Conservation (phyloP, 1,140 invertebrate genomes). For the Fopius arisanus region DNA sequence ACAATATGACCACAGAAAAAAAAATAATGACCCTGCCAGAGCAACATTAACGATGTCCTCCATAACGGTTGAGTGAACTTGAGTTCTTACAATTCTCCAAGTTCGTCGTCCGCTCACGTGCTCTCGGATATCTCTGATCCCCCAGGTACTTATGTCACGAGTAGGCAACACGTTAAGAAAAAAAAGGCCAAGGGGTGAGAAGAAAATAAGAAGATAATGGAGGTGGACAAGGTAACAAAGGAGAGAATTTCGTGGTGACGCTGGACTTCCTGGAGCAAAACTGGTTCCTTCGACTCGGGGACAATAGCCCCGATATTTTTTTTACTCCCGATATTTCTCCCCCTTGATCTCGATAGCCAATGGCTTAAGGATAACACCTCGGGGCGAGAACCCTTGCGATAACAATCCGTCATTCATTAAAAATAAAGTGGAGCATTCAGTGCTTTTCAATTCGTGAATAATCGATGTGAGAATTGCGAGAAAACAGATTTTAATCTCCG, state of each 20-base stretch:
- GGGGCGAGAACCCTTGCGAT: not conserved
- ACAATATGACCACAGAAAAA: not conserved
- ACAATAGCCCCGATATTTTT: slow-evolving; percentile 23
- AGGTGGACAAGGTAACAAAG: not conserved
- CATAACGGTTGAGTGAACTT: not conserved
- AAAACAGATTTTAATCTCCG: too few species aligned
- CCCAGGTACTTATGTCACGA: not conserved
- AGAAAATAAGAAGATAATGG: slow-evolving; percentile 12
- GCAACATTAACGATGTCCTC: not conserved
- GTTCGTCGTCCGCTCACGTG: not conserved
- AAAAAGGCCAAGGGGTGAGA: slow-evolving; percentile 8
- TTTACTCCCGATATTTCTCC: not conserved
- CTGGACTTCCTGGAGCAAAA: slow-evolving; percentile 29
- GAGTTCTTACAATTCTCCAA: not conserved
- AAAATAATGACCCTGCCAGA: not conserved
- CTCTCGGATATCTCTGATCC: not conserved
- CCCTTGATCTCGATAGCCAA: not conserved
- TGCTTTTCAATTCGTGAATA: not conserved
- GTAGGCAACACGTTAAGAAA: not conserved
- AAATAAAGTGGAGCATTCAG: not conserved
- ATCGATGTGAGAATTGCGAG: not conserved
- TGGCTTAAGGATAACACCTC: not conserved
- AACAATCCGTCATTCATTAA: not conserved
- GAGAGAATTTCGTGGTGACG: not conserved
- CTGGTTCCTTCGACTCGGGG: slow-evolving; percentile 25